Conservation (phyloP, 2,797 vertebrate species). For the Coracias cyanogaster region DNA sequence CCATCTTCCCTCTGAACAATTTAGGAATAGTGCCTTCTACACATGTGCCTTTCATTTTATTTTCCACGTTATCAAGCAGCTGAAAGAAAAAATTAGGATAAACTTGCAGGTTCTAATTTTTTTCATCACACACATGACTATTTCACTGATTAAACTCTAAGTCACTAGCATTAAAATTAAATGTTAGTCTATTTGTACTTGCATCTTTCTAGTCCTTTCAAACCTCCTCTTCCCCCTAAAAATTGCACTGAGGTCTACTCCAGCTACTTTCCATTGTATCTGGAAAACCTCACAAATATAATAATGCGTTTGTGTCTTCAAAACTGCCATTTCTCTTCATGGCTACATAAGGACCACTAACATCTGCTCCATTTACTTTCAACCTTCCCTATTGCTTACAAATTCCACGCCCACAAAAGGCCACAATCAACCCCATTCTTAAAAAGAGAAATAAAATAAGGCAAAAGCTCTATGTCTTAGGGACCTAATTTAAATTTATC, state of each 20-base stretch:
- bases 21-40: constrained; percentile 99
- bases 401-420: background rate
- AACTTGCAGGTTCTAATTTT: background rate
- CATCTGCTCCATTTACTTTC: background rate
- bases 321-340: background rate
- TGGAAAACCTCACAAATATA: background rate
- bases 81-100: constrained; percentile 70
- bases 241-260: background rate
- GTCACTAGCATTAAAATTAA: background rate
- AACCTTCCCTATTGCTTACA: background rate
- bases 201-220: background rate
- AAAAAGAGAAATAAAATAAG: background rate
- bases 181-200: background rate
- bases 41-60: constrained; percentile 99
- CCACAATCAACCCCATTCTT: background rate
- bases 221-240: background rate
- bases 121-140: background rate
- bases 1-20: constrained; percentile 99
- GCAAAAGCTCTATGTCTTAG: background rate
- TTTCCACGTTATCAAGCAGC: constrained; percentile 99
- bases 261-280: background rate
- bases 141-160: background rate
- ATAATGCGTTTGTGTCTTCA: background rate
- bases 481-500: background rate
- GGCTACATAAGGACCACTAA: background rate